Conservation (phyloP, 2,797 vertebrate species). For the Aeoliscus strigatus region DNA sequence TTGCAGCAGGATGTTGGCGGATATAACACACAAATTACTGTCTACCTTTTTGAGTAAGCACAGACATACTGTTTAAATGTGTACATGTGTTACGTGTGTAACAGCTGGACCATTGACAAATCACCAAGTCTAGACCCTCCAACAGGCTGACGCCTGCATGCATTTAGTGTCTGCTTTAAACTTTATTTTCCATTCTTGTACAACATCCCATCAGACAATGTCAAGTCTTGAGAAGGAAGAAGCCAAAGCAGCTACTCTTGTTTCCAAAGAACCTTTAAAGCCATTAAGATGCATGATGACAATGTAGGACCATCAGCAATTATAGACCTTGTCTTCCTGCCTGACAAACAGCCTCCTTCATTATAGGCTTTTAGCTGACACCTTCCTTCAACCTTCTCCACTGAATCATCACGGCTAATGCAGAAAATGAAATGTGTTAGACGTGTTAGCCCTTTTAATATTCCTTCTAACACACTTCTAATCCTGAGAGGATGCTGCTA, state of each 20-base stretch:
- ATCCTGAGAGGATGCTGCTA: slow-evolving; percentile 40
- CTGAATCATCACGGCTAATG: slow-evolving; percentile 53
- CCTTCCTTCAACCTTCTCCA: slow-evolving; percentile 41
- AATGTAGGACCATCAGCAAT: slow-evolving; percentile 44
- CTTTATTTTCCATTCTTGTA: no score
- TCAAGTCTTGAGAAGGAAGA: slow-evolving; percentile 25
- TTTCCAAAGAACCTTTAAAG: slow-evolving; percentile 31
- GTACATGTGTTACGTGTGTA: slow-evolving; percentile 21
- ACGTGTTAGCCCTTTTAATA: slow-evolving; percentile 44
- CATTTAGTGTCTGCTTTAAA: no score
- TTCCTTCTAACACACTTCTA: slow-evolving; percentile 50
- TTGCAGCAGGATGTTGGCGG: no score
- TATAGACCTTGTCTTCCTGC: slow-evolving; percentile 56
- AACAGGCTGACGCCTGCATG: no score
- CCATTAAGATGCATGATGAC: slow-evolving; percentile 49
- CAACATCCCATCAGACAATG: no score
- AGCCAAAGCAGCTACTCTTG: slow-evolving; percentile 28
- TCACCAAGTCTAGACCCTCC: slow-evolving; percentile 11
- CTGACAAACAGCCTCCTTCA: slow-evolving; percentile 54
- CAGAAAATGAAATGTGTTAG: slow-evolving; percentile 44
- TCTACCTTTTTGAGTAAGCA: slow-evolving; percentile 6
- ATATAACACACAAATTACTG: slow-evolving; percentile 29
- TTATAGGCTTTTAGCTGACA: slow-evolving; percentile 63
- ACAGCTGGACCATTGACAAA: slow-evolving; percentile 35
- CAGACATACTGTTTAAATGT: slow-evolving; percentile 1